Evolutionary conservation across 2,888 invertebrate species (phyloP).

Genomic region (Chesias legatella): DNA sequence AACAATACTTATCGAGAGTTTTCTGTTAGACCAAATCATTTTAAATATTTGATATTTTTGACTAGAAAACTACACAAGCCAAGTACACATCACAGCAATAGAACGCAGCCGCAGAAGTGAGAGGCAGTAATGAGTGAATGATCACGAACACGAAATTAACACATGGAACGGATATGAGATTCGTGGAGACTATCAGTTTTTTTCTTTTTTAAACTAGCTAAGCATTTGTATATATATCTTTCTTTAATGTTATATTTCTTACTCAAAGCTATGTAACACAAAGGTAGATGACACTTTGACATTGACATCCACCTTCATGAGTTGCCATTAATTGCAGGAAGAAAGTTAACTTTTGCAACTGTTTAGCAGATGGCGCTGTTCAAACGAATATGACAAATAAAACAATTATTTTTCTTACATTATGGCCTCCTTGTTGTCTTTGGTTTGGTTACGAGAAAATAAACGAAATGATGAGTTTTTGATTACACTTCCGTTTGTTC

Average conservation of each 20-base stretch:
- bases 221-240: neutral
- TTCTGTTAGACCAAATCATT: conserved; percentile 40
- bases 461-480: too few species aligned
- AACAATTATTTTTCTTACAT: too few species aligned
- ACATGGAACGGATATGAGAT: neutral
- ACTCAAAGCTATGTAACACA: neutral
- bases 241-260: conserved; percentile 6
- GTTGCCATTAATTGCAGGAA: too few species aligned
- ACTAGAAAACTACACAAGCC: neutral
- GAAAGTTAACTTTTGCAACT: too few species aligned
- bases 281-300: conserved; percentile 12
- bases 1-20: conserved; percentile 33
- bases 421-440: too few species aligned
- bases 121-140: neutral
- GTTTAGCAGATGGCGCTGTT: too few species aligned
- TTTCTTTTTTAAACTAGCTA: conserved; percentile 4
- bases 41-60: conserved; percentile 3
- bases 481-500: too few species aligned
- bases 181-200: neutral
- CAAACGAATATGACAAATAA: too few species aligned
- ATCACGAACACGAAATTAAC: neutral
- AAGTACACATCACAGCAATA: conserved; percentile 1
- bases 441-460: too few species aligned
- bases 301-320: too few species aligned
- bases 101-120: neutral